A percentile compares a stretch with the other conserved stretches of the same genome.
These are phyloP conservation scores for Pterois miles DNA, from an alignment of 2,797 vertebrate species.

Conservation along the genomic window DNA sequence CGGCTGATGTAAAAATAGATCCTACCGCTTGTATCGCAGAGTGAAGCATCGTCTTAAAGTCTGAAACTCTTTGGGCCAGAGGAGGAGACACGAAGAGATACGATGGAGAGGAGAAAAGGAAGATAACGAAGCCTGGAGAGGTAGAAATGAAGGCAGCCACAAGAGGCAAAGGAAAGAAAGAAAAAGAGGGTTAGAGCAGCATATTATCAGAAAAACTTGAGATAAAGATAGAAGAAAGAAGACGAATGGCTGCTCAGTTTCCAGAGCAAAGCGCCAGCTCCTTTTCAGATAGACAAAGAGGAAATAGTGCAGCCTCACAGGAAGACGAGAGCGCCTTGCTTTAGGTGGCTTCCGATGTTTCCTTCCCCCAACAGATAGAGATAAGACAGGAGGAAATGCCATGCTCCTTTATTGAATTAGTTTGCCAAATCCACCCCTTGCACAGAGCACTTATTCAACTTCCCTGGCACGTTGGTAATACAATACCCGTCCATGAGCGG, in stretches of 20 bases:
- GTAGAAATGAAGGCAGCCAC: not conserved
- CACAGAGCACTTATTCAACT: constrained; percentile 51
- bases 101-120: constrained; percentile 6
- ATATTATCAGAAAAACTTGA: constrained; percentile 5
- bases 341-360: constrained; percentile 31
- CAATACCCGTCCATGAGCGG: constrained; percentile 23
- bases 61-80: constrained; percentile 4
- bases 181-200: not conserved
- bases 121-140: not conserved
- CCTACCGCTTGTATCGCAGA: not conserved
- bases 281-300: constrained; percentile 37
- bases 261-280: not conserved
- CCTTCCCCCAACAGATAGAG: constrained; percentile 33
- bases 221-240: not conserved
- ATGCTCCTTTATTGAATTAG: constrained; percentile 57
- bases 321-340: constrained; percentile 33
- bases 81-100: not conserved
- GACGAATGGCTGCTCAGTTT: constrained; percentile 21
- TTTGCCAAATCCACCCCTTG: constrained; percentile 40
- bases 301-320: constrained; percentile 30
- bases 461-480: constrained; percentile 40
- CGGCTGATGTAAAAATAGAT: constrained; percentile 42
- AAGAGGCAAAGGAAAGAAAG: not conserved
- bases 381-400: constrained; percentile 63
- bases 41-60: constrained; percentile 3